Conservation (phyloP, 1,140 invertebrate genomes). For the Drosophila kurseongensis region DNA sequence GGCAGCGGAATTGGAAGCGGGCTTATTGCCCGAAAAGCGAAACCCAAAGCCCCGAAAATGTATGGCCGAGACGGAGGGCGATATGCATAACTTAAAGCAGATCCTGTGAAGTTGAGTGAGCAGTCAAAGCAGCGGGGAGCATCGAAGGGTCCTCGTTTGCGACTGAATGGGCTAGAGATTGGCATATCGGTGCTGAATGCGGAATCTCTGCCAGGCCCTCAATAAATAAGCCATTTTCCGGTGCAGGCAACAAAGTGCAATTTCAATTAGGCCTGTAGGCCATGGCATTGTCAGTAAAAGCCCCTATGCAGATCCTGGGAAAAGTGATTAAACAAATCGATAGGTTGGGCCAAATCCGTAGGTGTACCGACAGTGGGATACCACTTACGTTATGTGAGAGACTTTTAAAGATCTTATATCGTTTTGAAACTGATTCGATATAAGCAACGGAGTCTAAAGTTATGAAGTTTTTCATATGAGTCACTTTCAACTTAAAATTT, state of each 20-base stretch:
- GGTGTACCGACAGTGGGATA: not conserved
- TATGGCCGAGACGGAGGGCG: conserved; percentile 24
- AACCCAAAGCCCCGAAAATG: conserved; percentile 26
- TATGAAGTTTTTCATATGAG: too few relatives aligned
- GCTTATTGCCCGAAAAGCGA: conserved; percentile 31
- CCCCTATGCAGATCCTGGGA: not conserved
- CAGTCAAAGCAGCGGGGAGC: conserved; percentile 12
- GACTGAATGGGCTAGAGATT: conserved; percentile 6
- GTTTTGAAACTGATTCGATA: too few relatives aligned
- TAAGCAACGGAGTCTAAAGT: too few relatives aligned
- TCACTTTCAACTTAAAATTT: too few relatives aligned
- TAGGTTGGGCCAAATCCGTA: not conserved
- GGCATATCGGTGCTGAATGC: conserved; percentile 15
- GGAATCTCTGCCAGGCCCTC: not conserved
- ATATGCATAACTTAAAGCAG: conserved; percentile 49
- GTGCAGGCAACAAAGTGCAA: conserved; percentile 28
- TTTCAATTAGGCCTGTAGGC: conserved; percentile 5
- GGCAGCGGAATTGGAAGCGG: conserved; percentile 6
- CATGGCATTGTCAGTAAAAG: not conserved
- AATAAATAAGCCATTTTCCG: not conserved
- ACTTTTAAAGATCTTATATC: too few relatives aligned
- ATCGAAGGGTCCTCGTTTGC: not conserved
- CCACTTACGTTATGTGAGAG: not conserved
- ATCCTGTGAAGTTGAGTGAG: conserved; percentile 34
- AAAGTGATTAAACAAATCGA: conserved; percentile 1